Conservation (phyloP, 2,888 invertebrate genomes). For the Syrista parreyssii region DNA sequence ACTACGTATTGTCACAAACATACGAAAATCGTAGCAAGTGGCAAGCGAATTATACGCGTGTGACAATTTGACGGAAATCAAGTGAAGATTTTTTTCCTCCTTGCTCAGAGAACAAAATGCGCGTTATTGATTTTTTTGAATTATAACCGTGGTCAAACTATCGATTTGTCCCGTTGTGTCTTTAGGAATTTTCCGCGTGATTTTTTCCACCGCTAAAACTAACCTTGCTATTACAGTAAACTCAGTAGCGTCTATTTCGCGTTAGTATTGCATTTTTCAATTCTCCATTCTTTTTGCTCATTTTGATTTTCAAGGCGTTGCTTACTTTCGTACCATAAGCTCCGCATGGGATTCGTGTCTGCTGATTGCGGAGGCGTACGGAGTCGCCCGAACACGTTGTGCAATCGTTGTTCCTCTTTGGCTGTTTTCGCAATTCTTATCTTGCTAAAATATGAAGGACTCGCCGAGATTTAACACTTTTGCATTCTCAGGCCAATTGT, state of each 20-base stretch:
- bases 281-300: background rate
- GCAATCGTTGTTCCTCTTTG: background rate
- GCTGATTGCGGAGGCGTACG: background rate
- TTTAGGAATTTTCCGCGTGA: background rate
- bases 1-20: background rate
- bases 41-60: background rate
- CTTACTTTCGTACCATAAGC: no score
- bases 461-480: background rate
- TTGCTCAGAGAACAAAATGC: no score
- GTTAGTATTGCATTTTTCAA: background rate
- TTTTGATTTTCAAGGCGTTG: background rate
- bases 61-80: background rate
- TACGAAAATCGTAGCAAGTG: background rate
- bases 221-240: background rate
- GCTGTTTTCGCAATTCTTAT: constrained; percentile 5
- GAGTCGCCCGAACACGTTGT: background rate
- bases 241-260: background rate
- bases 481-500: constrained; percentile 4
- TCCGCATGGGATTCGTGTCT: background rate
- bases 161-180: background rate
- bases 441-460: background rate
- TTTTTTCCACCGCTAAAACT: background rate
- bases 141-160: no score
- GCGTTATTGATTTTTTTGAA: background rate
- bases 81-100: no score